These are phyloP conservation scores for Macrotrachela quadricornifera DNA, from an alignment of 1,140 invertebrate species.

Conservation along the genomic window DNA sequence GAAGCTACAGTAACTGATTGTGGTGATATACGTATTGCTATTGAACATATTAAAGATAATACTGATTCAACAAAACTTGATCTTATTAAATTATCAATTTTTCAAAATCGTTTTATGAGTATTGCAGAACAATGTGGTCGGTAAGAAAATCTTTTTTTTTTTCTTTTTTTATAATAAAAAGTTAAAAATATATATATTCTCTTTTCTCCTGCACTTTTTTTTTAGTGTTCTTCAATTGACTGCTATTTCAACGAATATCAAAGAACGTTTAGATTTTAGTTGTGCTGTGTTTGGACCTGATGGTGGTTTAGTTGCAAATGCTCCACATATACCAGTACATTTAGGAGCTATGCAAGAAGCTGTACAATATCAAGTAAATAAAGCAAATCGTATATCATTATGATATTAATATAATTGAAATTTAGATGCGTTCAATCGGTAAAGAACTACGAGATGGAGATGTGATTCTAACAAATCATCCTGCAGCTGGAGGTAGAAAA, in stretches of 20 bases:
- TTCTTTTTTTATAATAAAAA: slow-evolving; percentile 3
- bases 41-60: not conserved
- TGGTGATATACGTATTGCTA: slow-evolving; percentile 39
- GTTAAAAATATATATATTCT: not conserved
- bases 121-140: slow-evolving; percentile 98
- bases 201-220: slow-evolving; percentile 1
- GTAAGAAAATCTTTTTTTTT: slow-evolving; percentile 28
- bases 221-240: slow-evolving; percentile 69
- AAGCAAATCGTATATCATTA: slow-evolving; percentile 3
- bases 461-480: slow-evolving; percentile 86
- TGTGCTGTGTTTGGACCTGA: slow-evolving; percentile 92
- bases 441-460: slow-evolving; percentile 58
- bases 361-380: slow-evolving; percentile 63
- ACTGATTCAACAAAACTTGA: slow-evolving; percentile 31
- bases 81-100: slow-evolving; percentile 85
- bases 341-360: slow-evolving; percentile 68
- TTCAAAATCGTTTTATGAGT: slow-evolving; percentile 96
- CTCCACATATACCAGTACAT: slow-evolving; percentile 94
- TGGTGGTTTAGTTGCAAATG: slow-evolving; percentile 89
- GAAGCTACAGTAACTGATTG: slow-evolving; percentile 24
- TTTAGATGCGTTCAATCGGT: slow-evolving; percentile 35
- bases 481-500: slow-evolving; percentile 62
- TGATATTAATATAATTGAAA: slow-evolving; percentile 15
- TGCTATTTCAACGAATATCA: slow-evolving; percentile 92
- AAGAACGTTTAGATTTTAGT: slow-evolving; percentile 91